Percentiles rank a stretch among this genome's conserved stretches.
phyloP scores from a whole-genome alignment of 2,888 invertebrate species.

The Belgica antarctica region DNA sequence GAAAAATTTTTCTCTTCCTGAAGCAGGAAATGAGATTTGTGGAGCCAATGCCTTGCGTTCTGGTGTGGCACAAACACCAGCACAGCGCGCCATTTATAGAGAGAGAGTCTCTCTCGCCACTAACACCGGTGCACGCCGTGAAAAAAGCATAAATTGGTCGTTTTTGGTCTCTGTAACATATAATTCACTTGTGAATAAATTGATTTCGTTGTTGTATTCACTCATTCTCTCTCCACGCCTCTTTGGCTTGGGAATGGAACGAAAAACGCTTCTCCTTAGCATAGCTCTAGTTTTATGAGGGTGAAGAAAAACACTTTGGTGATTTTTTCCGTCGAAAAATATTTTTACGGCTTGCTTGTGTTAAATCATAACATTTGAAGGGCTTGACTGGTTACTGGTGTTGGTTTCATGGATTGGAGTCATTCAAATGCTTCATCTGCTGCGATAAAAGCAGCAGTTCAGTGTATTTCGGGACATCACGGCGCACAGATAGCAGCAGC shows the following conservation, averaged over 20 bases:
- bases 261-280: slow-evolving; percentile 12
- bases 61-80: too few species aligned
- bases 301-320: background rate
- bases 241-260: slow-evolving; percentile 16
- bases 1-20: slow-evolving; percentile 12
- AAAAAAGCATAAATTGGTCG: slow-evolving; percentile 21
- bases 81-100: slow-evolving; percentile 8
- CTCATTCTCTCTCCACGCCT: slow-evolving; percentile 24
- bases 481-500: slow-evolving; percentile 23
- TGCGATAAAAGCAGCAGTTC: background rate
- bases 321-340: background rate
- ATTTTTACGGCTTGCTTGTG: background rate
- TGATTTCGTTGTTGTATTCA: slow-evolving; percentile 38
- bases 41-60: slow-evolving; percentile 41
- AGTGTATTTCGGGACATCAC: slow-evolving; percentile 2
- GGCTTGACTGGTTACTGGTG: background rate
- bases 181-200: slow-evolving; percentile 35
- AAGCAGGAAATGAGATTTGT: slow-evolving; percentile 23
- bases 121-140: background rate
- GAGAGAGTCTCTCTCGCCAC: slow-evolving; percentile 16
- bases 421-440: background rate
- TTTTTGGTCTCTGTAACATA: slow-evolving; percentile 16
- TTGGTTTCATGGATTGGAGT: slow-evolving; percentile 21
- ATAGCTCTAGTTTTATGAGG: background rate
- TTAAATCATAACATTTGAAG: background rate